Base-by-base conservation (phyloP, 2,113 vertebrate species). In the Ranitomeya variabilis region DNA sequence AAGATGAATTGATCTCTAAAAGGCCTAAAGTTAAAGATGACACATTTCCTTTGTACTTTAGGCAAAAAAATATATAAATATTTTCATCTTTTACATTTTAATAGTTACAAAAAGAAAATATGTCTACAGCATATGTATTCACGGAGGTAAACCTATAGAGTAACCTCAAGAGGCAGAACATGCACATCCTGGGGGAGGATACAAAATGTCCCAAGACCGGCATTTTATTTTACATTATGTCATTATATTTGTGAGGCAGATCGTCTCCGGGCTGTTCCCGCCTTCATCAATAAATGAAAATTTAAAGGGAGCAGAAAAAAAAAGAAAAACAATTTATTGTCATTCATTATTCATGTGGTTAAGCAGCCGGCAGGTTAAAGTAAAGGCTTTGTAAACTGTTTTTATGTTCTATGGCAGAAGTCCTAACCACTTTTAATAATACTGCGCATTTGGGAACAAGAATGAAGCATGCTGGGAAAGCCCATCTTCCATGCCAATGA, bases 281-380 rank as follows among this genome's bases (percentile, higher is more conserved):
- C 85, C 74, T 45, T 79, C 59, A 86, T 86, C 74, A 78, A 86
- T 78, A 73, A 69, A 87, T 59, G 52, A 59, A 87, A 55, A 64
- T 81, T 81, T 81, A 80, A 59, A 80, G 54, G 54, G 71, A 74
- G 37, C 19, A 23, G 14, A 52, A 78, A 51, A 80, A 86, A 23
- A 78, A 31, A 87, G 23, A 57, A 71, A 71, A 82, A 60, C 78
- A 82, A 82, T 87, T 71, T 83, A 88, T 83, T 83, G 52, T 26
- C 80, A 88, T 88, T 62, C 31, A 88, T 83, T 83, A 88, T 88
- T 88, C 87, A 88, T 88, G 55, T 15, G 67, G 59, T 76, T 83
- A 76, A 83, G 69, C 87, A 76, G 80, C 87, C 87, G n/a, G 80
- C 54, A 52, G 87, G 87, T 64, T 88, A 76, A 83, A 88, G 87